phyloP scores from a whole-genome alignment of 2,888 invertebrate genomes.

The Xestia xanthographa region DNA sequence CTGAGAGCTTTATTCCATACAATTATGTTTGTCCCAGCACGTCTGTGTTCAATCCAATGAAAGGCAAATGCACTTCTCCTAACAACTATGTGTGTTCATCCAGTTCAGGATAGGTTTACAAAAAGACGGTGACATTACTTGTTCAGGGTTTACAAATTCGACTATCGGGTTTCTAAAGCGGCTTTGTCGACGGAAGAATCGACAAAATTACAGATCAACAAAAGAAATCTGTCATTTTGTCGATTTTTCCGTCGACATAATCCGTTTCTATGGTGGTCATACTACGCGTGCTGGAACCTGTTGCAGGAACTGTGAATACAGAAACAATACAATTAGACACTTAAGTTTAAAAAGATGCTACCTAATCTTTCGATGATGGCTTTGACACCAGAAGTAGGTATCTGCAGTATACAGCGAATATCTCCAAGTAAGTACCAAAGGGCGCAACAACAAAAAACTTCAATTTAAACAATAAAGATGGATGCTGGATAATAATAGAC shows the following conservation, averaged over 20 bases:
- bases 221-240: too few species aligned
- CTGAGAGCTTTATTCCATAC: slow-evolving; percentile 1
- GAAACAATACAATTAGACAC: neutral
- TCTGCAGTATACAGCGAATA: neutral
- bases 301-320: neutral
- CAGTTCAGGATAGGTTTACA: neutral
- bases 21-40: slow-evolving; percentile 14
- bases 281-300: neutral
- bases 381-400: neutral
- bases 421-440: neutral
- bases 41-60: slow-evolving; percentile 18
- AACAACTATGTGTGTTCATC: neutral
- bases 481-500: neutral
- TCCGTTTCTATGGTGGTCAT: too few species aligned
- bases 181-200: too few species aligned
- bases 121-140: neutral
- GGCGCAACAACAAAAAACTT: neutral
- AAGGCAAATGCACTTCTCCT: slow-evolving; percentile 20
- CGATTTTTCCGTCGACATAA: too few species aligned
- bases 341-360: neutral
- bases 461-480: neutral
- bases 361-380: neutral
- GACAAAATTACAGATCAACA: too few species aligned
- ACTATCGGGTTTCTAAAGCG: too few species aligned
- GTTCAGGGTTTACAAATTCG: neutral